phyloP scores from a whole-genome alignment of 2,888 invertebrate genomes.

The Himalopsyche tibetana region DNA sequence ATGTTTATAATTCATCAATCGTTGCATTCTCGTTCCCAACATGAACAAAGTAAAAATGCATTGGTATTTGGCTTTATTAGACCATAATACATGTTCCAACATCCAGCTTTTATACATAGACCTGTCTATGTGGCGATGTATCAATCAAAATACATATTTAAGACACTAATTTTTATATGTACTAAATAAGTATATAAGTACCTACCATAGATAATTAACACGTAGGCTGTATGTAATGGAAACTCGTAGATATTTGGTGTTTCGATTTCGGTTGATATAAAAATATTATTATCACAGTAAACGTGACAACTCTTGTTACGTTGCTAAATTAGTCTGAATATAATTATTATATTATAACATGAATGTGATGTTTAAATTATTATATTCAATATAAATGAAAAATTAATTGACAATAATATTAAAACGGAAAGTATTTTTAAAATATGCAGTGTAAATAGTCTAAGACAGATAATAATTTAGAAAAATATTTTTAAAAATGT shows the following conservation, averaged over 20 bases:
- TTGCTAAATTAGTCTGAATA: conserved; percentile 13
- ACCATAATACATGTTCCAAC: conserved; percentile 66
- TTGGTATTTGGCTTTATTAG: conserved; percentile 78
- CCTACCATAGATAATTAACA: background rate
- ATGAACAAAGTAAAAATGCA: conserved; percentile 70
- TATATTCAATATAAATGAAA: conserved; percentile 36
- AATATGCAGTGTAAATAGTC: conserved; percentile 43
- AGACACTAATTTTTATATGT: conserved; percentile 47
- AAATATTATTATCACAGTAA: background rate
- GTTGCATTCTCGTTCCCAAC: conserved; percentile 47
- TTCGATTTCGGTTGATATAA: background rate
- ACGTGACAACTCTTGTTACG: conserved; percentile 6
- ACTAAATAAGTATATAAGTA: conserved; percentile 28
- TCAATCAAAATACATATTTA: conserved; percentile 64
- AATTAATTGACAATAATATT: conserved; percentile 52
- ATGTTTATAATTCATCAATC: conserved; percentile 35
- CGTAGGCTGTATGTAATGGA: conserved; percentile 2
- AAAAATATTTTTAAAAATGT: conserved; percentile 53
- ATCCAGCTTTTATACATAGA: conserved; percentile 65
- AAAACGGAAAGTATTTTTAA: conserved; percentile 48
- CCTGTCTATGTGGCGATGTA: conserved; percentile 65
- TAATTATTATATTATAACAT: conserved; percentile 24
- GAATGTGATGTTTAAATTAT: conserved; percentile 50
- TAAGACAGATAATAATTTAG: conserved; percentile 42
- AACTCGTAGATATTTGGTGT: conserved; percentile 26